Percentiles rank a stretch among this genome's conserved stretches.
Conservation (phyloP, 1,140 invertebrate genomes). For the Augochlora pura region DNA sequence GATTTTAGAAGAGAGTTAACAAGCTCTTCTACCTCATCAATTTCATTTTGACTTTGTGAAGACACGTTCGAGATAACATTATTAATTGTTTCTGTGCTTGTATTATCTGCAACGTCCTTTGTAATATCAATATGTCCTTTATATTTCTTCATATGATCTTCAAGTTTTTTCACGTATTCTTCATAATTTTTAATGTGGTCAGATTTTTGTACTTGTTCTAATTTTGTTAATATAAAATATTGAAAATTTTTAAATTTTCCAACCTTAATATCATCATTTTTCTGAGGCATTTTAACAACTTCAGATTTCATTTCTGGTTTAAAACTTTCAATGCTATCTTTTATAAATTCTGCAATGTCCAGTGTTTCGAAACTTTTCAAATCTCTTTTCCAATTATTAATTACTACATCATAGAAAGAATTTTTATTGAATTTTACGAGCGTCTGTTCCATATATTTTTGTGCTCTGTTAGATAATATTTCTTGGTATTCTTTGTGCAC, state of each 20-base stretch:
- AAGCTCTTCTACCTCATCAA: slow-evolving; percentile 26
- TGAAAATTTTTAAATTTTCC: slow-evolving; percentile 57
- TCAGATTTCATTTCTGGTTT: slow-evolving; percentile 30
- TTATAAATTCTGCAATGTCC: slow-evolving; percentile 44
- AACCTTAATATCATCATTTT: slow-evolving; percentile 28
- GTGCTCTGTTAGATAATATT: slow-evolving; percentile 39
- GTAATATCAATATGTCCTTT: slow-evolving; percentile 33
- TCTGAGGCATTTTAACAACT: slow-evolving; percentile 30
- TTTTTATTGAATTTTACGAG: slow-evolving; percentile 22
- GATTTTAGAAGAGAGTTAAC: slow-evolving; percentile 12
- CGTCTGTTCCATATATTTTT: slow-evolving; percentile 43
- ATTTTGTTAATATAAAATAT: slow-evolving; percentile 63
- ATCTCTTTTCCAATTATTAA: slow-evolving; percentile 36
- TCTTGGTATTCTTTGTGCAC: slow-evolving; percentile 46
- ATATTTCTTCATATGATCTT: slow-evolving; percentile 28
- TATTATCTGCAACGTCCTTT: slow-evolving; percentile 25
- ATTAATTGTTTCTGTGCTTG: slow-evolving; percentile 29
- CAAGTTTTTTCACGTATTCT: slow-evolving; percentile 28
- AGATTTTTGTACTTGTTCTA: slow-evolving; percentile 58
- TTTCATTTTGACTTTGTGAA: slow-evolving; percentile 40
- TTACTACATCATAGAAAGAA: slow-evolving; percentile 47
- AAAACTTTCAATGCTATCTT: slow-evolving; percentile 38
- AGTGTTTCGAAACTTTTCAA: slow-evolving; percentile 34
- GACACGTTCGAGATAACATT: slow-evolving; percentile 37
- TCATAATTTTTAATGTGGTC: slow-evolving; percentile 32